These are phyloP conservation scores for Empidonax traillii DNA, from an alignment of 2,113 vertebrate genomes.

Conservation along the genomic window DNA sequence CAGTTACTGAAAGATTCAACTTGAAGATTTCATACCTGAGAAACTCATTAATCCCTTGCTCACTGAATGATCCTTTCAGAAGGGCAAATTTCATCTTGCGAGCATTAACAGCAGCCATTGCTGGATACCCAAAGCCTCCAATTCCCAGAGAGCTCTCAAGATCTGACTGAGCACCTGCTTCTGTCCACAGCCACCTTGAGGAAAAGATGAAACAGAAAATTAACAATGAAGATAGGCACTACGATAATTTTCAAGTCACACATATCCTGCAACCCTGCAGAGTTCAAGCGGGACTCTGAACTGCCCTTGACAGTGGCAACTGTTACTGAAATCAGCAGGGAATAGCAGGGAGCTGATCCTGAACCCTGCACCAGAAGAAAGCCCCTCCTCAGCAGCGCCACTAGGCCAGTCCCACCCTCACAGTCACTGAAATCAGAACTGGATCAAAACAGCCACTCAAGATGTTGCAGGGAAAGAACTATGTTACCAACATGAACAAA, in stretches of 20 bases:
- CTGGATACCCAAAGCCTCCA: slow-evolving; percentile 95
- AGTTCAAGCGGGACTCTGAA: not conserved
- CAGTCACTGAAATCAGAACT: not conserved
- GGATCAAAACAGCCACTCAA: not conserved
- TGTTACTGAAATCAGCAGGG: not conserved
- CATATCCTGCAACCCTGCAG: not conserved
- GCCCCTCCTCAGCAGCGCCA: not conserved
- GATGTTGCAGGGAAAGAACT: not conserved
- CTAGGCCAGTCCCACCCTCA: not conserved
- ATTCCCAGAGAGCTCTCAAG: slow-evolving; percentile 91
- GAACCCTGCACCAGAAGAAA: not conserved
- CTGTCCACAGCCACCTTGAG: slow-evolving; percentile 88
- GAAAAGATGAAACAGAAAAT: not conserved
- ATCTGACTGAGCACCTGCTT: slow-evolving; percentile 89
- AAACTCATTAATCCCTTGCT: slow-evolving; percentile 85
- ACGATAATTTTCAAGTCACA: not conserved
- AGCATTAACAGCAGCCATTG: slow-evolving; percentile 94
- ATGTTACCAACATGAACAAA: not conserved
- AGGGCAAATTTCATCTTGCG: slow-evolving; percentile 98
- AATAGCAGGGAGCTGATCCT: not conserved
- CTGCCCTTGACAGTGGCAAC: not conserved
- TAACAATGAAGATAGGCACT: not conserved
- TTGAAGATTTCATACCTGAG: slow-evolving; percentile 69
- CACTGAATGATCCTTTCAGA: slow-evolving; percentile 93
- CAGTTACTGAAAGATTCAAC: not conserved